phyloP scores from a whole-genome alignment of 2,113 vertebrate species.

The Aegotheles bennettii region DNA sequence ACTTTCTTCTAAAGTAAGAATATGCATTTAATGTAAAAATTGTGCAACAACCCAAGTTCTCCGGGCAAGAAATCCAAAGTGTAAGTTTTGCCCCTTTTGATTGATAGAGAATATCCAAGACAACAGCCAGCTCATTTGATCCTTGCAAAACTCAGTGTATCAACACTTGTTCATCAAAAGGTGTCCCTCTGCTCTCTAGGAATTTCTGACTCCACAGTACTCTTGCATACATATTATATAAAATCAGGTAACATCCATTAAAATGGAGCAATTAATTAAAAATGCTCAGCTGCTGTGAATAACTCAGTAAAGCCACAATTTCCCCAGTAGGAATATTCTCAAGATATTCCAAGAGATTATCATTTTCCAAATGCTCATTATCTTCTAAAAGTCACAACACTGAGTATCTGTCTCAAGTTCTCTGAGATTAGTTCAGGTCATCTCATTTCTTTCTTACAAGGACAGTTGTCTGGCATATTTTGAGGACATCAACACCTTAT shows the following conservation, averaged over 20 bases:
- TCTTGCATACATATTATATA: fast-evolving
- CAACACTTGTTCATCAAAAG: not conserved
- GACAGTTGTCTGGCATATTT: not conserved
- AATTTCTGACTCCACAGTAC: not conserved
- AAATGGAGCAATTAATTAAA: not conserved
- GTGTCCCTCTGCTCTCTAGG: not conserved
- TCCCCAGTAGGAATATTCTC: not conserved
- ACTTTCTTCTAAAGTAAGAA: not conserved
- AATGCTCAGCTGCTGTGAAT: not conserved
- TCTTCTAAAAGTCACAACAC: not conserved
- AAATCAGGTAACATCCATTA: not conserved
- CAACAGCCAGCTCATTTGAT: not conserved
- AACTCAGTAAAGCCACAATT: not conserved
- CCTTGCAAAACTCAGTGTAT: not conserved
- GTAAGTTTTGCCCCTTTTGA: not conserved
- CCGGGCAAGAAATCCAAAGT: not conserved
- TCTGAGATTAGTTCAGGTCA: not conserved
- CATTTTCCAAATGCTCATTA: not conserved
- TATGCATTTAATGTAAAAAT: not conserved
- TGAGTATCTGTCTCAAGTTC: not conserved
- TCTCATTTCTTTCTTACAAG: not conserved
- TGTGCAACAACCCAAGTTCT: not conserved
- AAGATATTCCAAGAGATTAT: not conserved
- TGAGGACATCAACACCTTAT: not conserved
- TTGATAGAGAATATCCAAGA: not conserved